Evolutionary conservation across 2,888 invertebrate genomes (phyloP), one percentile per base, ranked within the genome.

Genomic region (Caradrina kadenii): DNA sequence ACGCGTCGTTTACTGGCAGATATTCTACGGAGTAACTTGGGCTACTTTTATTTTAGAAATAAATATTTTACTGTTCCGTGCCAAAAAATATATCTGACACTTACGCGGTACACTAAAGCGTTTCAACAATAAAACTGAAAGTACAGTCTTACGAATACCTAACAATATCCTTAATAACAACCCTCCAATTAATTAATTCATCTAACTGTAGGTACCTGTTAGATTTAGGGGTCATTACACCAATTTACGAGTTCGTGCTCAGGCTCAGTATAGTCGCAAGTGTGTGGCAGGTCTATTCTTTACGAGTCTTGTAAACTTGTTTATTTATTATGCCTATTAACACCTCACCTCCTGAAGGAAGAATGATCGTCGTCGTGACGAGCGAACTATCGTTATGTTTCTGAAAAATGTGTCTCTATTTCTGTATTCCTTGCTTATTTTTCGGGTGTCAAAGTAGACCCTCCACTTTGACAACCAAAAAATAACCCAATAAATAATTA

Each of bases 281-380:
- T 71, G 52, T 70, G 67, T 59, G 63, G 17, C 54, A 35, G 60
- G 54, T 60, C 58, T 75, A 63, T 65, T 42, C 8, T 55, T 75
- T 80, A 77, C 52, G 58, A 67, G 69, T 60, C 69, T 64, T 73
- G 71, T 79, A 76, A 73, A 77, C 63, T 62, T 69, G 50, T 76
- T 73, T 79, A 82, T 82, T 82, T 85, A 83, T 71, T 35, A 52
- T 50, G 45, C 63, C 79, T 69, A 78, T 83, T 82, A 80, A 62
- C 75, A 71, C 66, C 61, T 73, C n/a, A 50, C 61, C 53, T 64
- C 26, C 42, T 21, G 50, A 7, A 19, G 31, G 35, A 61, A 35
- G 21, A 69, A 63, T 60, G 7, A 65, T 59, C 2, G 52, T 10
- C 7, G 19, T 61, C 62, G 11, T 49, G 39, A 63, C 31, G n/a